Conservation (phyloP, 2,113 vertebrate genomes). For the Galbula dea region DNA sequence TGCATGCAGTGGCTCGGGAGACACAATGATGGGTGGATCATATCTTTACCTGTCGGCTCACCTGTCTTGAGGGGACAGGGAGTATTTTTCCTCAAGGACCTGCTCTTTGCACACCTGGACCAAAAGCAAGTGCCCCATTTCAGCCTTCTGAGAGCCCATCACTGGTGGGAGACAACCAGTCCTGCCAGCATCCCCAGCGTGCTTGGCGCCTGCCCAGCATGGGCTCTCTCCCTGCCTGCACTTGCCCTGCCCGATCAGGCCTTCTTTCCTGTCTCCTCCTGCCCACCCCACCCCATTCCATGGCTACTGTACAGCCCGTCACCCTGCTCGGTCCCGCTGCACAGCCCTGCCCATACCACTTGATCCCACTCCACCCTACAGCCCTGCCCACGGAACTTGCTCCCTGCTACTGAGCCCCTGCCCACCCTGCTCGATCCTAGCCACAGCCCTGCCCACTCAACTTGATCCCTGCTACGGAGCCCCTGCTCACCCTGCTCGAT, state of each 20-base stretch:
- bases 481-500: background rate
- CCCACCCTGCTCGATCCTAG: background rate
- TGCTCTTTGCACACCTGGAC: background rate
- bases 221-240: background rate
- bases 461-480: fast-evolving
- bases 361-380: background rate
- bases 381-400: background rate
- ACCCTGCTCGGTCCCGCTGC: background rate
- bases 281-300: background rate
- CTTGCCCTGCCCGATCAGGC: background rate
- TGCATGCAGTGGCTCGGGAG: fast-evolving
- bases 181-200: fast-evolving
- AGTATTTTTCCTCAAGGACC: background rate
- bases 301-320: too few species aligned
- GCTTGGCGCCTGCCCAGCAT: background rate
- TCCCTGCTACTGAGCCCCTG: background rate
- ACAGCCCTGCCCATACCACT: background rate
- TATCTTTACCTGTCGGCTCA: background rate
- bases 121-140: background rate
- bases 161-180: fast-evolving
- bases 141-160: background rate
- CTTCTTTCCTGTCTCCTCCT: background rate
- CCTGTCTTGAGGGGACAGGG: fast-evolving
- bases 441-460: background rate
- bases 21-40: fast-evolving